These are phyloP conservation scores for Trachymyrmex septentrionalis DNA, from an alignment of 1,140 invertebrate genomes.

Conservation along the genomic window DNA sequence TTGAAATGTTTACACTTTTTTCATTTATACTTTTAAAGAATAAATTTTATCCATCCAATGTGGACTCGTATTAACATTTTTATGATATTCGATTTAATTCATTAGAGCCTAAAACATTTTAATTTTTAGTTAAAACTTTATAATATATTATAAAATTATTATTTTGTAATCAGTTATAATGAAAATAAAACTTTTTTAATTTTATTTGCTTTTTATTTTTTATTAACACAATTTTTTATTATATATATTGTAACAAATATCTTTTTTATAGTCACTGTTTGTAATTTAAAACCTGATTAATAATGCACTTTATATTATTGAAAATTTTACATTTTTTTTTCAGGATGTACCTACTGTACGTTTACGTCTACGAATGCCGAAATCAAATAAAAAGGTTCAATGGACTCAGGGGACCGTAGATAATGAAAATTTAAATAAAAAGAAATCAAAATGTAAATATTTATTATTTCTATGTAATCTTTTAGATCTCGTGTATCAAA, in stretches of 20 bases:
- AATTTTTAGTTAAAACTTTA: too few species aligned
- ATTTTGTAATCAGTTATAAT: constrained; percentile 6
- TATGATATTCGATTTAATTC: too few species aligned
- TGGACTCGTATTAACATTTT: too few species aligned
- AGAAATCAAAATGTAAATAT: constrained; percentile 96
- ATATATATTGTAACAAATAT: constrained; percentile 1
- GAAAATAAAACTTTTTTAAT: constrained; percentile 24
- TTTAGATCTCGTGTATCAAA: neutral
- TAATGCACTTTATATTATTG: neutral
- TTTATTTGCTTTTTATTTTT: neutral
- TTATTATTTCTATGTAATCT: constrained; percentile 52
- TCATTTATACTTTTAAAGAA: too few species aligned
- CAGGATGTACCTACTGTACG: constrained; percentile 90
- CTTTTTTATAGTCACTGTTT: neutral
- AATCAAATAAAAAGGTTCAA: constrained; percentile 92
- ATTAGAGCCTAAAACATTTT: too few species aligned
- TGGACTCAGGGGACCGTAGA: constrained; percentile 96
- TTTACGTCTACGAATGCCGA: constrained; percentile 91
- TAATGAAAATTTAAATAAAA: constrained; percentile 97
- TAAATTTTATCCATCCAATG: too few species aligned
- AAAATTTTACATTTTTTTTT: constrained; percentile 66
- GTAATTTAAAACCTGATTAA: constrained; percentile 10
- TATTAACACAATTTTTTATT: neutral
- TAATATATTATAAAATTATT: constrained; percentile 3
- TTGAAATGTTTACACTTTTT: too few species aligned